phyloP scores from a whole-genome alignment of 23 tunicate species.

The Trididemnum clinides region DNA sequence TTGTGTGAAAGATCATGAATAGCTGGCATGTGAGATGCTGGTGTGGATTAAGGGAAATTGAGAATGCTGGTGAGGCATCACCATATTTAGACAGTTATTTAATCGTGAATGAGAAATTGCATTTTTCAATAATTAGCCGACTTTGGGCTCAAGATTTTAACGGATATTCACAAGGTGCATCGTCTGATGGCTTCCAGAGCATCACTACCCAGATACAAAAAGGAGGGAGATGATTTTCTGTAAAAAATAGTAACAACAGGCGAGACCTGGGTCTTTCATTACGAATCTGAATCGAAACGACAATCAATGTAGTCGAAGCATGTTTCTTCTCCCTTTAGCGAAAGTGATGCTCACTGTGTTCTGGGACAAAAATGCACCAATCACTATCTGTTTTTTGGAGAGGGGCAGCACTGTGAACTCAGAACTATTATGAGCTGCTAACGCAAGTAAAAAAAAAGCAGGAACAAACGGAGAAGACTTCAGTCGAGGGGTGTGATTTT shows the following conservation, averaged over 20 bases:
- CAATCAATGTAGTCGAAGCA: neutral
- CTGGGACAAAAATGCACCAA: too few relatives aligned
- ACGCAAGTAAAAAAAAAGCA: neutral
- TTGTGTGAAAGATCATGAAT: too few relatives aligned
- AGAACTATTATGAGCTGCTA: neutral
- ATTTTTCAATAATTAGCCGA: neutral
- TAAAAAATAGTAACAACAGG: too few relatives aligned
- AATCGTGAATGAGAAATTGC: slow-evolving; percentile 7
- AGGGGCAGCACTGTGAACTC: neutral
- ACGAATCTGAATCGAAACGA: too few relatives aligned
- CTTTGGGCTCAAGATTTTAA: neutral
- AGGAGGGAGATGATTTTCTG: too few relatives aligned
- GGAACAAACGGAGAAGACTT: neutral
- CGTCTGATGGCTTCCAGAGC: slow-evolving; percentile 20
- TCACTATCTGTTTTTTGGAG: neutral
- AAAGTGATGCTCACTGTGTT: neutral
- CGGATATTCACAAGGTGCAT: neutral
- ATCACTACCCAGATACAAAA: too few relatives aligned
- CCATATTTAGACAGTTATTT: too few relatives aligned
- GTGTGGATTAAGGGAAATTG: too few relatives aligned
- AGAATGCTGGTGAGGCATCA: too few relatives aligned
- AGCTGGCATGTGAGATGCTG: too few relatives aligned
- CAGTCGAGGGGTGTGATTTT: too few relatives aligned
- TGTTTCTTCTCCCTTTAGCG: neutral
- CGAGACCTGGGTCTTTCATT: too few relatives aligned